phyloP scores from a whole-genome alignment of 2,797 vertebrate species.

The Malurus leucopterus region DNA sequence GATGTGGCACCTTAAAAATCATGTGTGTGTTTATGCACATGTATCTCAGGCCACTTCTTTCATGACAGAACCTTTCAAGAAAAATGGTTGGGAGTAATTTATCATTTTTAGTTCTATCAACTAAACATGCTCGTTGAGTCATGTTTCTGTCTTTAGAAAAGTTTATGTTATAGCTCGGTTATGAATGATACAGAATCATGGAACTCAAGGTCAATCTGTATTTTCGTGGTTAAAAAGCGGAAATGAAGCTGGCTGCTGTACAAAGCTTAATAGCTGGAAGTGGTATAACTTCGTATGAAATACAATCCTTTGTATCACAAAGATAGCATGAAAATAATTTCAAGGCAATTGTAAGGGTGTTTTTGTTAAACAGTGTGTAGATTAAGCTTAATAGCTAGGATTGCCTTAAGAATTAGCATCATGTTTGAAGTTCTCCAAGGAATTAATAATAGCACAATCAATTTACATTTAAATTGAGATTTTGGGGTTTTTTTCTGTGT shows the following conservation, averaged over 20 bases:
- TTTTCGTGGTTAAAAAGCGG: background rate
- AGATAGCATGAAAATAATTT: background rate
- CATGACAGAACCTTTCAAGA: background rate
- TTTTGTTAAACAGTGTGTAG: background rate
- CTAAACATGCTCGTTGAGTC: background rate
- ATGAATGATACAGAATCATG: background rate
- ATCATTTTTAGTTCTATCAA: background rate
- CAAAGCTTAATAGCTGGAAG: background rate
- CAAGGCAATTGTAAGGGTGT: background rate
- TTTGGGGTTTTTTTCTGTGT: background rate
- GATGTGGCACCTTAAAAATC: background rate
- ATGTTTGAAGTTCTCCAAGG: background rate
- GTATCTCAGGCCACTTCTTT: background rate
- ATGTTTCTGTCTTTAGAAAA: background rate
- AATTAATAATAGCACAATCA: background rate
- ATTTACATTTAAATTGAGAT: background rate
- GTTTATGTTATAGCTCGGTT: background rate
- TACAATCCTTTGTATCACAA: background rate
- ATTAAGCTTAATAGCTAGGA: background rate
- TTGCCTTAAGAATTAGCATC: background rate
- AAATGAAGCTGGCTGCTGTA: background rate
- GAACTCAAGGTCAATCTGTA: background rate
- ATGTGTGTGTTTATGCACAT: rapidly evolving
- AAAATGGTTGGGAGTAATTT: background rate
- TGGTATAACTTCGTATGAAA: background rate